phyloP scores from a whole-genome alignment of 2,797 vertebrate genomes.

The Melanotaenia pygmaea region DNA sequence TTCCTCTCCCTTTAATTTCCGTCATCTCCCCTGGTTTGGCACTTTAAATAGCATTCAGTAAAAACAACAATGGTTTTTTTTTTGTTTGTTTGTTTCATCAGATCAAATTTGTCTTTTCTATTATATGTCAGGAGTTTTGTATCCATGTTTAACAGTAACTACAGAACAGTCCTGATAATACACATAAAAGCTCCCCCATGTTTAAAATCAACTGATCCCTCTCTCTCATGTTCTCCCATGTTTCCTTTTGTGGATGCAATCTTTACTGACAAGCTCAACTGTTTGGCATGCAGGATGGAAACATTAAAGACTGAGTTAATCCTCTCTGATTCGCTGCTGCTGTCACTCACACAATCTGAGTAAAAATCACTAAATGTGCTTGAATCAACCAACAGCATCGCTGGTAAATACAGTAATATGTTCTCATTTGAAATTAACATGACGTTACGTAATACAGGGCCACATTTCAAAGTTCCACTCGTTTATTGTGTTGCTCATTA shows the following conservation, averaged over 20 bases:
- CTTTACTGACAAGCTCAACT: conserved; percentile 68
- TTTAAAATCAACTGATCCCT: conserved; percentile 47
- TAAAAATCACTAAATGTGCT: conserved; percentile 54
- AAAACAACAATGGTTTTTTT: conserved; percentile 16
- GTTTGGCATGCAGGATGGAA: conserved; percentile 67
- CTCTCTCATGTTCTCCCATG: conserved; percentile 52
- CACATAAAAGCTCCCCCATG: conserved; percentile 4
- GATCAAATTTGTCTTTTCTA: neutral
- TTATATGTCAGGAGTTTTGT: neutral
- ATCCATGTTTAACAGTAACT: neutral
- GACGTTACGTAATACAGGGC: conserved; percentile 18
- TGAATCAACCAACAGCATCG: conserved; percentile 26
- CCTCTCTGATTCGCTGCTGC: conserved; percentile 67
- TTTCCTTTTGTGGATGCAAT: conserved; percentile 51
- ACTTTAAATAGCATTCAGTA: conserved; percentile 3
- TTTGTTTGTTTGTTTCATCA: conserved; percentile 1
- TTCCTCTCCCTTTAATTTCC: conserved; percentile 1
- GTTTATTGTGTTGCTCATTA: conserved; percentile 46
- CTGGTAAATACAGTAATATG: conserved; percentile 22
- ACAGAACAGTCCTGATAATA: neutral
- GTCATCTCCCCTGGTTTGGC: neutral
- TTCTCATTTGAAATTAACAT: conserved; percentile 22
- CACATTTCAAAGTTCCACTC: conserved; percentile 31
- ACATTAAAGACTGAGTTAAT: conserved; percentile 74
- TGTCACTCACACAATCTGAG: conserved; percentile 68